A percentile compares a stretch with the other conserved stretches of the same genome.
These are phyloP conservation scores for Rhagonycha fulva DNA, from an alignment of 2,888 invertebrate species.

Conservation along the genomic window DNA sequence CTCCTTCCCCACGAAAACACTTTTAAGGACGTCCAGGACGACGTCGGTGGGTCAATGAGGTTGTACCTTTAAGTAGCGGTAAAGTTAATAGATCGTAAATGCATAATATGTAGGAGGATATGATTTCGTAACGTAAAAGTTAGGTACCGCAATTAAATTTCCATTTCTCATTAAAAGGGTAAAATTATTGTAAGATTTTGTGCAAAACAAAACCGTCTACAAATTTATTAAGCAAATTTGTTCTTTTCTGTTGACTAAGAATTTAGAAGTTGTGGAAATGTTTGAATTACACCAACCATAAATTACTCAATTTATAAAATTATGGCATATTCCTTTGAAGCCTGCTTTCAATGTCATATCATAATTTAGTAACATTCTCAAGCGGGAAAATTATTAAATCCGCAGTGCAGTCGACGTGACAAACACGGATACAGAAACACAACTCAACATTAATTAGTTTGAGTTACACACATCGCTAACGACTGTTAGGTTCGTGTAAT, in stretches of 20 bases:
- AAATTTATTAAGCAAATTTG: background rate
- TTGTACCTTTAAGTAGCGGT: background rate
- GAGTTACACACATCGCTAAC: slow-evolving; percentile 27
- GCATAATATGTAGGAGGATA: background rate
- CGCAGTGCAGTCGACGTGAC: slow-evolving; percentile 29
- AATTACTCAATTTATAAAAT: slow-evolving; percentile 16
- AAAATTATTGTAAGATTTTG: background rate
- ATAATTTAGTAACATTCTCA: slow-evolving; percentile 25
- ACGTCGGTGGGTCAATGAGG: too few relatives aligned
- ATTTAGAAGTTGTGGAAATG: background rate
- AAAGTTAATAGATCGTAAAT: background rate
- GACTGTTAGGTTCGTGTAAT: slow-evolving; percentile 19
- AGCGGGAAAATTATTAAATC: slow-evolving; percentile 28
- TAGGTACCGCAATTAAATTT: background rate
- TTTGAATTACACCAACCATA: slow-evolving; percentile 5
- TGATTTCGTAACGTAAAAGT: background rate
- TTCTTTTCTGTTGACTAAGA: background rate
- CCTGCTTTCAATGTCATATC: slow-evolving; percentile 18
- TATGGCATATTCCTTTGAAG: slow-evolving; percentile 21
- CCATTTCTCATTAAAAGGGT: background rate
- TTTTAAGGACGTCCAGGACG: too few relatives aligned
- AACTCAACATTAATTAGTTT: slow-evolving; percentile 28
- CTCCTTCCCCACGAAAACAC: too few relatives aligned
- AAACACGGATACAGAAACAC: slow-evolving; percentile 29
- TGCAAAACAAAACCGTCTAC: background rate